Evolutionary conservation across 1,140 invertebrate genomes (phyloP), one percentile per base, ranked within the genome.

Genomic region (Gonatopus flavifemur): DNA sequence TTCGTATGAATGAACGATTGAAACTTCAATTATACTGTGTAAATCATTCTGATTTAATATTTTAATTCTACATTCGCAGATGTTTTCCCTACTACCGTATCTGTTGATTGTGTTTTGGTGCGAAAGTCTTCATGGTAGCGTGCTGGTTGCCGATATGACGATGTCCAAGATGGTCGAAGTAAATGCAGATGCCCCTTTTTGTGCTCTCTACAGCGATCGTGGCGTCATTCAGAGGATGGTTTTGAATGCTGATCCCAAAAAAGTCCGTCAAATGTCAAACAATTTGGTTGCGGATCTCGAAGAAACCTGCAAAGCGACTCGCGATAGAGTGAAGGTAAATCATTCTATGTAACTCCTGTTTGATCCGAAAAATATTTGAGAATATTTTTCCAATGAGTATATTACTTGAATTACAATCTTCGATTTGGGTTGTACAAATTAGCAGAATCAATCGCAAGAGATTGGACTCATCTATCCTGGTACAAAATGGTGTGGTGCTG

Each of bases 401-500:
- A 68, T 45, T 69, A 64, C 67, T n/a, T n/a, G n/a, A n/a, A n/a
- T n/a, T n/a, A n/a, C n/a, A n/a, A n/a, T n/a, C n/a, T n/a, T n/a
- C 65, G 42, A 6, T 42, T 68, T 6, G 39, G 56, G 15, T 53
- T 61, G 4, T 32, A 15, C n/a, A 13, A n/a, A 2, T 41, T n/a
- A 8, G 8, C 18, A 69, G 68, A 67, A 70, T 39, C 70, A 70
- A 48, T 41, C 64, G 13, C 30, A 63, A 8, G 64, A 57, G 1
- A 50, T 59, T 22, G 75, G 75, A 12, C 19, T 76, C 13, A 76
- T 83, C 24, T 83, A 83, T 58, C 77, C 81, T 53, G 87, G 86
- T 0, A 89, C 87, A 0, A 86, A 88, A 62, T 89, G 87, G 87
- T 89, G 87, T 57, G 88, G 88, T 8, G 84, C 85, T 3, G 87